Evolutionary conservation across 1,140 invertebrate genomes (phyloP), one percentile per base, ranked within the genome.

Genomic region (Drosophila sp.): DNA sequence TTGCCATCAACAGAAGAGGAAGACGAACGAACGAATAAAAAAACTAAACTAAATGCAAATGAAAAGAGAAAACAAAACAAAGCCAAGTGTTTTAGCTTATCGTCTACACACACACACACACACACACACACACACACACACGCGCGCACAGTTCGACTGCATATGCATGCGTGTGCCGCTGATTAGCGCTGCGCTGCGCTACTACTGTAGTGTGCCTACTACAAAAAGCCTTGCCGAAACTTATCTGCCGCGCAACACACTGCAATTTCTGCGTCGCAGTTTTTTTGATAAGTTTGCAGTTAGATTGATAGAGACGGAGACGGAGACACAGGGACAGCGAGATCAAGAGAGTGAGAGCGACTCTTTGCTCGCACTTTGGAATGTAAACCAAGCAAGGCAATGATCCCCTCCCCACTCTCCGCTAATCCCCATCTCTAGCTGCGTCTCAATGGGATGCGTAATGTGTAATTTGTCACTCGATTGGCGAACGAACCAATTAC

Each of bases 201-300:
- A 17, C 17, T 17, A 17, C 17, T 10, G 63, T 47, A 50, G 44
- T 63, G 61, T 60, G 57, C 65, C 70, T 76, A 86, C 80, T 90
- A 85, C 80, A 89, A 90, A 57, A 57, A 86, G 77, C 67, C 71
- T 90, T 85, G 81, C 84, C 85, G 80, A 89, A 89, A 80, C 69
- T 78, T 90, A 89, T 89, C 83, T 83, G 70, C 63, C 70, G 77
- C 81, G 74, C 79, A 79, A 87, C 33, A 56, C 25, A 70, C n/a
- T n/a, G n/a, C 30, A 30, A 41, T 38, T 76, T 75, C 61, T 90
- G 69, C 80, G 79, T 71, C 78, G 86, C 76, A 86, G 74, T 86
- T 76, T 79, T 76, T 86, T 76, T 86, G 85, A 90, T 90, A 90
- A 80, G 74, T 67, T 68, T 60, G 33, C 40, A 54, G 61, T 68